A percentile compares a stretch with the other conserved stretches of the same genome.
These are phyloP conservation scores for Aplodontia rufa DNA, from an alignment of 2,113 vertebrate genomes.

Conservation along the genomic window DNA sequence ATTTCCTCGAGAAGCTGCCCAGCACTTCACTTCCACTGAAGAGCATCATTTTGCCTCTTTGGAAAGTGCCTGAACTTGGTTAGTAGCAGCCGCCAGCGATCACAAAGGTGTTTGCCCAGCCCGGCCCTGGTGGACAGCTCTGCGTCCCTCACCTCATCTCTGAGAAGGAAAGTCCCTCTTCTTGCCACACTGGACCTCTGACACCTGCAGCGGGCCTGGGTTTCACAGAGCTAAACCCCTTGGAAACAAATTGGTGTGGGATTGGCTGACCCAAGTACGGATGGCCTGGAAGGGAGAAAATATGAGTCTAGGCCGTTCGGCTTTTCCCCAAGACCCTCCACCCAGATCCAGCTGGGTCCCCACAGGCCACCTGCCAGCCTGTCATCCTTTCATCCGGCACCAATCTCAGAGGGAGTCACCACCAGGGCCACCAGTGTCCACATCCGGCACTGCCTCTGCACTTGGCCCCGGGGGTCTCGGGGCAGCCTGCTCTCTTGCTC, in stretches of 20 bases:
- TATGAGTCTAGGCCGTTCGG: neutral
- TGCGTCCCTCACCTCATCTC: neutral
- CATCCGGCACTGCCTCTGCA: neutral
- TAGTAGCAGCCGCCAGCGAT: neutral
- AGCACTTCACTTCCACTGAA: neutral
- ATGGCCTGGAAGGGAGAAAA: neutral
- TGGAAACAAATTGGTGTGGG: neutral
- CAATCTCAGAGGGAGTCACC: neutral
- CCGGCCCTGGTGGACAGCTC: neutral
- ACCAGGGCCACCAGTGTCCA: rapidly evolving
- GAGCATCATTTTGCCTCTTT: neutral
- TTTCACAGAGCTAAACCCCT: neutral
- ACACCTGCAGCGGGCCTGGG: neutral
- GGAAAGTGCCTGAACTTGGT: neutral
- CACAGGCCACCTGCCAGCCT: neutral
- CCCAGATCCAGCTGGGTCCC: neutral
- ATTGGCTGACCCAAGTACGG: no score
- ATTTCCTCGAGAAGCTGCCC: neutral
- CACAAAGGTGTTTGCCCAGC: neutral
- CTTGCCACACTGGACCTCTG: neutral
- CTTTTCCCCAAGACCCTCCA: neutral
- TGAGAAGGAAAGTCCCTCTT: no score
- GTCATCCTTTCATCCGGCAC: rapidly evolving
- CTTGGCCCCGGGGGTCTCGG: neutral
- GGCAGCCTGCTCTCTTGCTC: neutral